Percentiles rank a stretch among this genome's conserved stretches.
These are phyloP conservation scores for Stictonetta naevosa DNA, from an alignment of 2,113 vertebrate genomes.

Conservation along the genomic window DNA sequence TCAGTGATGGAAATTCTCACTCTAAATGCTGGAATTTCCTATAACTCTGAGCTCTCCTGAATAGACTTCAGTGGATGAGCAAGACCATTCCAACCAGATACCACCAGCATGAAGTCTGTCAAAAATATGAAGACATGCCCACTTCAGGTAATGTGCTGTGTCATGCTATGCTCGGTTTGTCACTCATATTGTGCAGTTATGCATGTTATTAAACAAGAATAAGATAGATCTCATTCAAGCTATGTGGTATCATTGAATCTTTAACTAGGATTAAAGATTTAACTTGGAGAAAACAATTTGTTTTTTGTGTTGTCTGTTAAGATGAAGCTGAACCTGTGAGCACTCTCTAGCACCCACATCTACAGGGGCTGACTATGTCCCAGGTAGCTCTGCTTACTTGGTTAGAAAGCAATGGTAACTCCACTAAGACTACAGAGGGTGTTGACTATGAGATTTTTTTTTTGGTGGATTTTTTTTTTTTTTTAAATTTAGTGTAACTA, in stretches of 20 bases:
- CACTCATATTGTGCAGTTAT: neutral
- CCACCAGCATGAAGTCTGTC: neutral
- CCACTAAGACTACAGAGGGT: neutral
- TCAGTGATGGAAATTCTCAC: neutral
- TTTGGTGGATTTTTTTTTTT: neutral
- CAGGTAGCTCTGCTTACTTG: neutral
- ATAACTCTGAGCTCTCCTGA: neutral
- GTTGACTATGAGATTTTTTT: no score
- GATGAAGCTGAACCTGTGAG: neutral
- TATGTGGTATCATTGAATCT: neutral
- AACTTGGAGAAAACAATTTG: neutral
- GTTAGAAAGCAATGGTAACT: neutral
- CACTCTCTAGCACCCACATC: neutral
- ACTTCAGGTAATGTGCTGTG: neutral
- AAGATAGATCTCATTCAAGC: neutral
- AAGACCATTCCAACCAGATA: no score
- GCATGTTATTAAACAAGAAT: no score
- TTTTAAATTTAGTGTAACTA: neutral
- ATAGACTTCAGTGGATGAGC: neutral
- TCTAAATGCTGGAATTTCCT: neutral
- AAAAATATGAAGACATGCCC: neutral
- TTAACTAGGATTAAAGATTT: neutral
- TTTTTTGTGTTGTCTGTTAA: neutral
- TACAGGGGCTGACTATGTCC: no score
- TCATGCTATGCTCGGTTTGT: no score